A percentile compares a stretch with the other conserved stretches of the same genome.
Evolutionary conservation across 2,797 vertebrate species (phyloP).

Genomic region (Lindbergichthys nudifrons): DNA sequence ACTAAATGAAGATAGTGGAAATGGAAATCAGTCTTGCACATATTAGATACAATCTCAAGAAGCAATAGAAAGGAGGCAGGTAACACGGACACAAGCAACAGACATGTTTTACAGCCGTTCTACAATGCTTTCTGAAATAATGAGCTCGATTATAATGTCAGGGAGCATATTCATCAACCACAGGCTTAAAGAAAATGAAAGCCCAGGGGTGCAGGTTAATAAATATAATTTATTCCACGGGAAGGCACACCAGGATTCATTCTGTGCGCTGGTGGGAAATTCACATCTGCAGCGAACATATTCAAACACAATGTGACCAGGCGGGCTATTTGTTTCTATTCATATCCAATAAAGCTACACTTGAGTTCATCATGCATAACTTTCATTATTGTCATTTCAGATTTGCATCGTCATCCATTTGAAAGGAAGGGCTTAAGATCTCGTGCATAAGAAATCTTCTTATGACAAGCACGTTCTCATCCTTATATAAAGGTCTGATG

Average conservation of each 20-base stretch:
- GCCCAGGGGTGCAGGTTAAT: conserved; percentile 16
- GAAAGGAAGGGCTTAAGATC: too few relatives aligned
- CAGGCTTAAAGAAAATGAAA: conserved; percentile 20
- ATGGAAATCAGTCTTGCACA: background rate
- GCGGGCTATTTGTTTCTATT: conserved; percentile 17
- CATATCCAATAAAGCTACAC: background rate
- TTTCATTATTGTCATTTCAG: too few relatives aligned
- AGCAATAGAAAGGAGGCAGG: background rate
- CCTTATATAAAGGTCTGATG: background rate
- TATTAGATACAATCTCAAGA: conserved; percentile 15
- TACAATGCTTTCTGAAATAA: conserved; percentile 12
- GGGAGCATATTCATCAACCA: conserved; percentile 20
- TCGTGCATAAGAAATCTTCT: too few relatives aligned
- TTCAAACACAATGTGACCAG: conserved; percentile 30
- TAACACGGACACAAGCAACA: conserved; percentile 4
- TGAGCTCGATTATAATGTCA: background rate
- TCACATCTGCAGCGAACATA: conserved; percentile 20
- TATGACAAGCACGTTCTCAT: background rate
- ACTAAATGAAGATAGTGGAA: background rate
- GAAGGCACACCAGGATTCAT: background rate
- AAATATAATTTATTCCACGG: conserved; percentile 15
- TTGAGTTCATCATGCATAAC: background rate
- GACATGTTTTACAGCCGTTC: conserved; percentile 1
- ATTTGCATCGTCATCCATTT: too few relatives aligned
- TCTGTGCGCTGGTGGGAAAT: conserved; percentile 2